Conservation (phyloP, 1,140 invertebrate genomes). For the Megathymus violae region DNA sequence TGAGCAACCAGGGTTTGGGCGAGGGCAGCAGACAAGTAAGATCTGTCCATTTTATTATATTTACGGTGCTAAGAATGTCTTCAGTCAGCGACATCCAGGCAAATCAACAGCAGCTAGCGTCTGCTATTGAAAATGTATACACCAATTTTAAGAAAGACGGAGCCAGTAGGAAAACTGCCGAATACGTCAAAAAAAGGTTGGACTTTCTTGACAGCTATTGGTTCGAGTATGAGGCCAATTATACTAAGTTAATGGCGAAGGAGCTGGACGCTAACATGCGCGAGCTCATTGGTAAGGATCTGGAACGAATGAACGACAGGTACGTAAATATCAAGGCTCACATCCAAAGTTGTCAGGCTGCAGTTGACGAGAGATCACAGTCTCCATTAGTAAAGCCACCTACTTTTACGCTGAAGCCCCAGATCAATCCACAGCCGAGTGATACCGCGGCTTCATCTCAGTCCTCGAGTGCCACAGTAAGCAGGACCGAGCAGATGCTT, state of each 20-base stretch:
- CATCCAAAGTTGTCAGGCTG: background rate
- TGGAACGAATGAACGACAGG: constrained; percentile 7
- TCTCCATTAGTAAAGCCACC: background rate
- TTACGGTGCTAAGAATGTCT: too few relatives aligned
- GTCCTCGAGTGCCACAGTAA: background rate
- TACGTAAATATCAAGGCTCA: constrained; percentile 4
- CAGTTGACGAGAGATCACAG: background rate
- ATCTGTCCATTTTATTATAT: constrained; percentile 6
- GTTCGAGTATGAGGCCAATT: constrained; percentile 9
- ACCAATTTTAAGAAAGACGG: constrained; percentile 27
- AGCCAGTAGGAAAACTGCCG: background rate
- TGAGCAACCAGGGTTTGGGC: constrained; percentile 1
- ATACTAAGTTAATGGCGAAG: constrained; percentile 8
- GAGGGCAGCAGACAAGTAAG: background rate
- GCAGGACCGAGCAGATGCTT: background rate
- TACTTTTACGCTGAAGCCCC: background rate
- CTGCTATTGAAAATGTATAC: constrained; percentile 8
- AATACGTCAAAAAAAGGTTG: constrained; percentile 11
- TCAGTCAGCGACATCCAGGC: background rate
- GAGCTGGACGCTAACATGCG: background rate
- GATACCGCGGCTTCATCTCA: background rate
- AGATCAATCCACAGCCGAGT: background rate
- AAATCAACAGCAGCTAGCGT: background rate
- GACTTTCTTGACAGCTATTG: constrained; percentile 7
- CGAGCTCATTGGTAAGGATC: constrained; percentile 12